Base-by-base conservation (phyloP, 2,888 invertebrate species). In the Neelides folsomi region DNA sequence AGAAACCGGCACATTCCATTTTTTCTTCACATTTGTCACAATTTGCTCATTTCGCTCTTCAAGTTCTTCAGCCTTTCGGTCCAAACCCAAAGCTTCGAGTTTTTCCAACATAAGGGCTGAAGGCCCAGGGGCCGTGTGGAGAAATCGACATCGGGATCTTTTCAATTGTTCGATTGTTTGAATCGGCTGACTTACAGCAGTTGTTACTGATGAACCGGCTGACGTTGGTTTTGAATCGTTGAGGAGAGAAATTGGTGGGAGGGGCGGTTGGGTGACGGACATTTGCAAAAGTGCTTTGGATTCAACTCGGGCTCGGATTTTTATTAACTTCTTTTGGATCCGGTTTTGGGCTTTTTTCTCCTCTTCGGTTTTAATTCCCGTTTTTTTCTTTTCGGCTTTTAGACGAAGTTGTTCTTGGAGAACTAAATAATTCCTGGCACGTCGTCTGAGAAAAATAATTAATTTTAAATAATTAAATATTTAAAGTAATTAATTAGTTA, bases 1-100 rank as follows among this genome's bases (percentile, higher is more conserved):
- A 0, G 94, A 90, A 0, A 93, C 90, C 0, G 88, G 82, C 56
- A 94, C 84, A 70, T 93, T 89, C 86, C 92, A 92, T 64, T 93
- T 92, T 64, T 89, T 88, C 9, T 88, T 78, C 5, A 89, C 82
- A 67, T 93, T 93, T 4, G 82, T 80, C 15, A 89, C 71, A 1
- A 86, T 82, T 46, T 85, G 81, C 73, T 80, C 77, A 71, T 88
- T 85, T 2, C 84, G 80, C 67, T 88, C 88, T 67, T 86, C 84
- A 66, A 85, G 80, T 68, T 88, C 88, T 52, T 85, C 68, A 0
- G 83, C 81, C 44, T 80, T 77, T 0, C 84, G 85, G 69, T 90
- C 86, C 1, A 93, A 80, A 2, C 92, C 92, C 84, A 92, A 88
- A 37, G 90, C 76, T 67, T 86, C 84, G 0, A 92, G 89, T 71